These are phyloP conservation scores for Anguilla japonica DNA, from an alignment of 2,113 vertebrate species.

Conservation along the genomic window DNA sequence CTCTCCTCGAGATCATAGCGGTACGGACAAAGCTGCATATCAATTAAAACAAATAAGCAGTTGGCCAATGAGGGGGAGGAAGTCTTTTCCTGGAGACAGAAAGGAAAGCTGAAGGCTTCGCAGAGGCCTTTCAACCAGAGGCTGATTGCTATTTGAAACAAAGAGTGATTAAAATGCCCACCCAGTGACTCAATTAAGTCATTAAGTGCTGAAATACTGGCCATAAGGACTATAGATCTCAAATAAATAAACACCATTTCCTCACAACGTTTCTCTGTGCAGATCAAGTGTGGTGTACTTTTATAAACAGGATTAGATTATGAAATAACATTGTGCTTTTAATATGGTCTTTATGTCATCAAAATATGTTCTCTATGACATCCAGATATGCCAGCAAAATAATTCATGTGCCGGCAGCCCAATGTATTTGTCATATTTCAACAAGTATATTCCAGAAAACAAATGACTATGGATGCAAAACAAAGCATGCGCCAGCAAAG, in stretches of 20 bases:
- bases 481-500: not conserved
- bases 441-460: not conserved
- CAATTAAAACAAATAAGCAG: too few species aligned
- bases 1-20: too few species aligned
- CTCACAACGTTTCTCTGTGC: too few species aligned
- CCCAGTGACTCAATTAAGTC: not conserved
- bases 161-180: not conserved
- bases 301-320: not conserved
- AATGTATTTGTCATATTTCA: not conserved
- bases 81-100: not conserved
- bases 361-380: not conserved
- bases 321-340: not conserved
- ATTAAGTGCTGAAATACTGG: too few species aligned
- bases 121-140: not conserved
- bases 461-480: not conserved
- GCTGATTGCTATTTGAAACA: not conserved
- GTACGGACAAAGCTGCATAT: too few species aligned
- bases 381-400: not conserved
- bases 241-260: not conserved
- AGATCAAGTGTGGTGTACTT: too few species aligned
- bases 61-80: not conserved
- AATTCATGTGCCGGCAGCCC: not conserved
- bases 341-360: not conserved
- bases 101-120: not conserved
- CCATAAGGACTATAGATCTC: not conserved